phyloP scores from a whole-genome alignment of 2,113 vertebrate genomes.

The Noturus placidus region DNA sequence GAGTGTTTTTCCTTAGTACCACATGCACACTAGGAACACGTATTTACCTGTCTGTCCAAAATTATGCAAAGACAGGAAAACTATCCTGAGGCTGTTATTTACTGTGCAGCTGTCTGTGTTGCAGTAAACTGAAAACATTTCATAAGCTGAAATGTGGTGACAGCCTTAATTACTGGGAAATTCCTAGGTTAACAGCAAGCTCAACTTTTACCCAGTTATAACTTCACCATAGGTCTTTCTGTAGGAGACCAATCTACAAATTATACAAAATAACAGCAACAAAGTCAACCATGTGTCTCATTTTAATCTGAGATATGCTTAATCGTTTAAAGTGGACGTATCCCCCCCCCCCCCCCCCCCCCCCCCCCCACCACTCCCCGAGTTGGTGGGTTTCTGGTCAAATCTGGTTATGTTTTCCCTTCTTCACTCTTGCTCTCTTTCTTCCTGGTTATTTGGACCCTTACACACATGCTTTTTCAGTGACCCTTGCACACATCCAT shows the following conservation, averaged over 20 bases:
- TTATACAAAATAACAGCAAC: conserved; percentile 8
- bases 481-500: background rate
- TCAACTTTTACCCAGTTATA: background rate
- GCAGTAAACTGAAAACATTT: conserved; percentile 12
- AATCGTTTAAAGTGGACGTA: background rate
- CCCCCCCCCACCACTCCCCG: too few species aligned
- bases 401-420: background rate
- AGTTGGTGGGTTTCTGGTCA: background rate
- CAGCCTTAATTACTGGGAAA: background rate
- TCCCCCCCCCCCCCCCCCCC: background rate
- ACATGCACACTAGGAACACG: background rate
- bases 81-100: conserved; percentile 18
- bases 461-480: background rate
- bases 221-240: background rate
- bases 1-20: conserved; percentile 12
- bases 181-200: background rate
- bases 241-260: background rate
- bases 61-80: conserved; percentile 3
- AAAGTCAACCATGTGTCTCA: background rate
- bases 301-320: conserved; percentile 14
- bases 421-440: background rate
- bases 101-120: conserved; percentile 1
- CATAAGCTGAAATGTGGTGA: background rate
- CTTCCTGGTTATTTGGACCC: background rate
- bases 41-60: conserved; percentile 37